Evolutionary conservation across 2,113 vertebrate genomes (phyloP).

Genomic region (Grallaria varia): DNA sequence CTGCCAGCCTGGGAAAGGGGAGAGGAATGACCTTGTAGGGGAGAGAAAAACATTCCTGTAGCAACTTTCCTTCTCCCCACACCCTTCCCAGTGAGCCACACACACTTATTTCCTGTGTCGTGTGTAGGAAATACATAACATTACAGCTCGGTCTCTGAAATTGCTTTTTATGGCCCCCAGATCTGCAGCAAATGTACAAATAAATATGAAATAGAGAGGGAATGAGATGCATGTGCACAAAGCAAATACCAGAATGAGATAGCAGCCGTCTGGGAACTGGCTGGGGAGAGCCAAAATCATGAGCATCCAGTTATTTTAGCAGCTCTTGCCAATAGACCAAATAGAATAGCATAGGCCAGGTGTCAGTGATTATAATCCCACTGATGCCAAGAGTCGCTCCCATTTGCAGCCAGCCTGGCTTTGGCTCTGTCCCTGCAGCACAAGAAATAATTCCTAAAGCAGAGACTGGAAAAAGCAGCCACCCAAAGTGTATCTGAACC

Average conservation of each 20-base stretch:
- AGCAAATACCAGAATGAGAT: not conserved
- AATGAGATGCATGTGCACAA: not conserved
- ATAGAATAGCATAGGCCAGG: conserved; percentile 15
- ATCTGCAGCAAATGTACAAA: not conserved
- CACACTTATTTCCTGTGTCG: not conserved
- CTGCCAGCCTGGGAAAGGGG: not conserved
- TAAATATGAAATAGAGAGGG: not conserved
- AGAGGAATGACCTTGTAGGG: not conserved
- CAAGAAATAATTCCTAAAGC: not conserved
- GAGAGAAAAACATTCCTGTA: not conserved
- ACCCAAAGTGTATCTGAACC: not conserved
- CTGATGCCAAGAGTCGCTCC: conserved; percentile 20
- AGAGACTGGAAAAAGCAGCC: not conserved
- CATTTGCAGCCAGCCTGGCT: not conserved
- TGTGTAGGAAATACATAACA: accelerated
- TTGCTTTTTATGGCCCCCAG: conserved; percentile 1
- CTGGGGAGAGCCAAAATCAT: conserved; percentile 12
- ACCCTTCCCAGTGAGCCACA: not conserved
- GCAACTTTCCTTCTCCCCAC: not conserved
- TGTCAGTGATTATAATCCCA: conserved; percentile 37
- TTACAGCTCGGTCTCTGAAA: not conserved
- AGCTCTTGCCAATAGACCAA: conserved; percentile 36
- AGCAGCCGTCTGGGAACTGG: conserved; percentile 9
- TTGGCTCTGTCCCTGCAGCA: not conserved
- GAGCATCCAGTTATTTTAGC: conserved; percentile 25